Evolutionary conservation across 2,113 vertebrate genomes (phyloP).

Genomic region (Okapia johnstoni): DNA sequence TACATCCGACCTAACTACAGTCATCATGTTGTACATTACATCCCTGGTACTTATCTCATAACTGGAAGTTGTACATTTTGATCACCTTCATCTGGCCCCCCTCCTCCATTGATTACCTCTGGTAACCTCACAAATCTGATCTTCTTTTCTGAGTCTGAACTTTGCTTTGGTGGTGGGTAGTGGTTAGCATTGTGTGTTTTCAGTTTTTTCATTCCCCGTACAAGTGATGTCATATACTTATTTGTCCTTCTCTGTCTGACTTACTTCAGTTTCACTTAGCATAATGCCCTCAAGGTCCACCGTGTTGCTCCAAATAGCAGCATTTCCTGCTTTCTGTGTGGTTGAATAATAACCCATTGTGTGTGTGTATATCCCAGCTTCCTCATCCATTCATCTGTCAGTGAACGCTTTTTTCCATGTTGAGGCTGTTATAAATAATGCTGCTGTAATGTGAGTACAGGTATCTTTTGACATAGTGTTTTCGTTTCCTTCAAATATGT

Average conservation of each 20-base stretch:
- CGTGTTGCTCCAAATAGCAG: background rate
- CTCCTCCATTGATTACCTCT: background rate
- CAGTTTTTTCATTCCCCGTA: background rate
- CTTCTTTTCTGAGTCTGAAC: background rate
- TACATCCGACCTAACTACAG: background rate
- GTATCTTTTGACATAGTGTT: background rate
- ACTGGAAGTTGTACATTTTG: background rate
- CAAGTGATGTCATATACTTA: background rate
- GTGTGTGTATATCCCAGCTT: background rate
- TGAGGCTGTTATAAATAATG: background rate
- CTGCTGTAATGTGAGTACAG: background rate
- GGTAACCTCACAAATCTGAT: background rate
- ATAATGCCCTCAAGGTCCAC: background rate
- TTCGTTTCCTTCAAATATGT: background rate
- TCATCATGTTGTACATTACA: no score
- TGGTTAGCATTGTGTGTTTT: background rate
- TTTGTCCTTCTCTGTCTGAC: background rate
- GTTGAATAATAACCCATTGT: background rate
- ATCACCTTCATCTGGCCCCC: background rate
- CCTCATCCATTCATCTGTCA: background rate
- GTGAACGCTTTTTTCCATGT: background rate
- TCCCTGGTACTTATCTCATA: background rate
- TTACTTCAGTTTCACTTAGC: background rate
- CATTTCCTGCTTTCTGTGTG: background rate
- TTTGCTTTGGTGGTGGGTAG: background rate